Evolutionary conservation across 2,888 invertebrate species (phyloP).

Genomic region (Mythimna impura): DNA sequence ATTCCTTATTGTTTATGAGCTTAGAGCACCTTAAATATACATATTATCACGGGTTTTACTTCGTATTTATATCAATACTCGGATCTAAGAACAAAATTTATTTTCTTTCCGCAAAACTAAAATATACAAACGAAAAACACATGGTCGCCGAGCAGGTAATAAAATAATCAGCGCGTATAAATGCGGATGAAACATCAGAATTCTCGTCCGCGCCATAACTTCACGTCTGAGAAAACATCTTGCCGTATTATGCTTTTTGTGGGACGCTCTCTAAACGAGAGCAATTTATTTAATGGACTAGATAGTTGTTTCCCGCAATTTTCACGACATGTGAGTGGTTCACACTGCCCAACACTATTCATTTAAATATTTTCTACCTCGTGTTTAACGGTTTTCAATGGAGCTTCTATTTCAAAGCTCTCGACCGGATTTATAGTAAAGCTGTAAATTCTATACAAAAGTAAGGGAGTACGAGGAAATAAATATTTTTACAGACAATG

Average conservation of each 20-base stretch:
- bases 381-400: slow-evolving; percentile 53
- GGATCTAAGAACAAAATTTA: neutral
- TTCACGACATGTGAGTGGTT: slow-evolving; percentile 66
- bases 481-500: slow-evolving; percentile 28
- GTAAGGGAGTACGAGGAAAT: slow-evolving; percentile 2
- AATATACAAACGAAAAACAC: slow-evolving; percentile 6
- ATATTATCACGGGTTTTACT: neutral
- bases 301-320: slow-evolving; percentile 75
- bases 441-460: slow-evolving; percentile 28
- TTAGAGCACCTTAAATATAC: neutral
- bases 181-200: slow-evolving; percentile 63
- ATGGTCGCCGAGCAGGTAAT: slow-evolving; percentile 31
- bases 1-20: neutral
- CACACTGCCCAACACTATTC: slow-evolving; percentile 55
- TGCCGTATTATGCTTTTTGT: slow-evolving; percentile 74
- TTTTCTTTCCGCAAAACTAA: neutral
- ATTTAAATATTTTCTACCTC: slow-evolving; percentile 55
- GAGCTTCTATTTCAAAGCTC: slow-evolving; percentile 32
- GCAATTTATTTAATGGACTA: slow-evolving; percentile 86
- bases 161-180: slow-evolving; percentile 51
- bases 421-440: slow-evolving; percentile 37
- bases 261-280: slow-evolving; percentile 74
- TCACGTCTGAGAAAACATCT: slow-evolving; percentile 72
- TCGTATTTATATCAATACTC: neutral
- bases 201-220: slow-evolving; percentile 68